Evolutionary conservation across 1,140 invertebrate genomes (phyloP).

Genomic region (Drosophila grimshawi): DNA sequence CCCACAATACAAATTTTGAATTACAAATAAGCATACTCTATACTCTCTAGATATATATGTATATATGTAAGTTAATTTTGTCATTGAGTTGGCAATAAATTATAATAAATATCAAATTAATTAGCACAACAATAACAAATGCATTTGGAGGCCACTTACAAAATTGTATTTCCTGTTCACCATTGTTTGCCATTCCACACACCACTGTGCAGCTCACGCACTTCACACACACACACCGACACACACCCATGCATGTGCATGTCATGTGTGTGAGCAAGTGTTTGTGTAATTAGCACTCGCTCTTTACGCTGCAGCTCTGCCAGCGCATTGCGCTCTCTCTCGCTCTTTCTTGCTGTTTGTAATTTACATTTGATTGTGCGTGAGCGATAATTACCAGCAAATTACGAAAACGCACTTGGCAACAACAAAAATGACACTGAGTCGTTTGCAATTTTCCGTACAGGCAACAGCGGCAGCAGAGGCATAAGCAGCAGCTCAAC

Average conservation of each 20-base stretch:
- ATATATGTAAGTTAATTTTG: neutral
- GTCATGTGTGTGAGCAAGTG: slow-evolving; percentile 24
- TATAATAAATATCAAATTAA: slow-evolving; percentile 27
- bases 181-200: slow-evolving; percentile 35
- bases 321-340: slow-evolving; percentile 7
- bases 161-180: slow-evolving; percentile 31
- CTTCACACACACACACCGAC: slow-evolving; percentile 1
- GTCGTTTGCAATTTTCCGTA: slow-evolving; percentile 8
- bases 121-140: slow-evolving; percentile 20
- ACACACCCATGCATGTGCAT: slow-evolving; percentile 11
- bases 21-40: slow-evolving; percentile 15
- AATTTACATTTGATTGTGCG: slow-evolving; percentile 80
- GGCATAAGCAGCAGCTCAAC: slow-evolving; percentile 9
- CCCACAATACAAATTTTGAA: neutral
- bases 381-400: slow-evolving; percentile 80
- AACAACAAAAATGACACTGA: slow-evolving; percentile 37
- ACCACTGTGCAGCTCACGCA: slow-evolving; percentile 45
- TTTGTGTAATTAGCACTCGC: slow-evolving; percentile 48
- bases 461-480: slow-evolving; percentile 2
- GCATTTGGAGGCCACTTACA: slow-evolving; percentile 19
- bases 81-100: slow-evolving; percentile 15
- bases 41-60: no score
- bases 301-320: slow-evolving; percentile 9
- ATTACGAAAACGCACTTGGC: slow-evolving; percentile 75
- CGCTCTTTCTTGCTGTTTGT: slow-evolving; percentile 18